phyloP scores from a whole-genome alignment of 2,888 invertebrate species.

The Drepana falcataria region DNA sequence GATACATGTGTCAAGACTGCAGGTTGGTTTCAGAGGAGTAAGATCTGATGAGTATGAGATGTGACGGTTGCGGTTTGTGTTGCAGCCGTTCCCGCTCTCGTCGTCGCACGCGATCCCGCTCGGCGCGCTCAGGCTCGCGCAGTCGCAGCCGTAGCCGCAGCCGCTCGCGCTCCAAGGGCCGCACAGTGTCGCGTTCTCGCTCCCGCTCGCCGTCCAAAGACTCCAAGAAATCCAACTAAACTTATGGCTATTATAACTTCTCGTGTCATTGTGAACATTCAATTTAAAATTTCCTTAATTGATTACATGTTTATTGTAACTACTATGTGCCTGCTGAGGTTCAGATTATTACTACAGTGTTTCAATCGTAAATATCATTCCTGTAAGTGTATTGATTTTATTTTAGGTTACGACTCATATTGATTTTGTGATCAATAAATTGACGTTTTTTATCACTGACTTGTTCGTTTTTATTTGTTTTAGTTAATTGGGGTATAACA shows the following conservation, averaged over 20 bases:
- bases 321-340: conserved; percentile 15
- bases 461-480: conserved; percentile 8
- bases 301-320: conserved; percentile 14
- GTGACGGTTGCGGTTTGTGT: conserved; percentile 5
- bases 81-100: conserved; percentile 80
- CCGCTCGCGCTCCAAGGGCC: conserved; percentile 73
- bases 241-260: conserved; percentile 7
- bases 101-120: conserved; percentile 80
- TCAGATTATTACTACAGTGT: conserved; percentile 22
- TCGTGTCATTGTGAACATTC: conserved; percentile 17
- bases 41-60: neutral
- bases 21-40: neutral
- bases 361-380: conserved; percentile 50
- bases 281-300: conserved; percentile 20
- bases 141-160: conserved; percentile 68
- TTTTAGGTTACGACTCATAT: conserved; percentile 44
- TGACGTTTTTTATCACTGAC: conserved; percentile 28
- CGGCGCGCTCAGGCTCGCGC: conserved; percentile 72
- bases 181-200: conserved; percentile 70
- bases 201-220: conserved; percentile 73
- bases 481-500: no score
- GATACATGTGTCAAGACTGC: neutral
- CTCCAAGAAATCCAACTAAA: conserved; percentile 69
- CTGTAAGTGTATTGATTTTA: conserved; percentile 42
- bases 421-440: conserved; percentile 57